phyloP scores from a whole-genome alignment of 2,797 vertebrate species.

The Gymnoscopelus braueri region DNA sequence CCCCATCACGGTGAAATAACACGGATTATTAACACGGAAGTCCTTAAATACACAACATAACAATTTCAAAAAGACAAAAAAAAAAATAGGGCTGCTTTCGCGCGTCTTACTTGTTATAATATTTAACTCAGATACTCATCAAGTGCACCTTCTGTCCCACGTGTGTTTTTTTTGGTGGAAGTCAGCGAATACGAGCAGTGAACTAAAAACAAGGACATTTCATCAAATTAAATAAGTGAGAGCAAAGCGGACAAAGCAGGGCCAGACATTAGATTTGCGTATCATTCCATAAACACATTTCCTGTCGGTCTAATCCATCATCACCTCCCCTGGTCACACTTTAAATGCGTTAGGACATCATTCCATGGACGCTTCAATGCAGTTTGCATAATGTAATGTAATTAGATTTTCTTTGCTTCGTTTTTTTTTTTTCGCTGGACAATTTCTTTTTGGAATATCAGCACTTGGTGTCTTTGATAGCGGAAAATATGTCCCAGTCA shows the following conservation, averaged over 20 bases:
- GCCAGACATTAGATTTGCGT: conserved; percentile 7
- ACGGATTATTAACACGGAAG: no score
- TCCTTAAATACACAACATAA: no score
- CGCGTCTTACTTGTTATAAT: no score
- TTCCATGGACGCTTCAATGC: conserved; percentile 51
- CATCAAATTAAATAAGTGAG: background rate
- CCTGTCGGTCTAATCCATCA: conserved; percentile 43
- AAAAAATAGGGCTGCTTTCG: no score
- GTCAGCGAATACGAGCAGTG: no score
- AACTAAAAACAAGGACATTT: no score
- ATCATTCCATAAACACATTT: conserved; percentile 11
- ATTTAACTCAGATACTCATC: no score
- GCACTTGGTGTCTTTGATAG: conserved; percentile 47
- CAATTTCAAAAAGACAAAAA: no score
- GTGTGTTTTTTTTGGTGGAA: no score
- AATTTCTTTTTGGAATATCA: conserved; percentile 47
- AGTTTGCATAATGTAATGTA: conserved; percentile 65
- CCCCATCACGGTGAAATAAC: no score
- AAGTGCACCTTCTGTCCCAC: no score
- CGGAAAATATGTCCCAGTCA: conserved; percentile 45
- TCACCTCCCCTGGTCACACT: conserved; percentile 22
- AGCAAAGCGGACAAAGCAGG: background rate
- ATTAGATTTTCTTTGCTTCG: conserved; percentile 42
- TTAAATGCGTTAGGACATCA: conserved; percentile 48
- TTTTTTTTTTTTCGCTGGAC: no score